Percentiles rank a stretch among this genome's conserved stretches.
phyloP scores from a whole-genome alignment of 2,113 vertebrate genomes.

The Phoxinus phoxinus region DNA sequence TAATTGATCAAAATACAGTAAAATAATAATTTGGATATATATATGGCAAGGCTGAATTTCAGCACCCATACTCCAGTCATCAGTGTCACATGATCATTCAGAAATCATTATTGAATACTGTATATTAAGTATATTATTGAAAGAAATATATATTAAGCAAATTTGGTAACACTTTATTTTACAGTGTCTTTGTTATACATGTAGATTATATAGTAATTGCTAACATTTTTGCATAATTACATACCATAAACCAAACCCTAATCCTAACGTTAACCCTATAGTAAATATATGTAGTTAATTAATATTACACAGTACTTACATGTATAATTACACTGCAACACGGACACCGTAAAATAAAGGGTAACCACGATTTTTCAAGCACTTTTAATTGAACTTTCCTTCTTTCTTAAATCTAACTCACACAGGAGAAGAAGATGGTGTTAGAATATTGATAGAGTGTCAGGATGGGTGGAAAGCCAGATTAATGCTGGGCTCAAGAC shows the following conservation, averaged over 20 bases:
- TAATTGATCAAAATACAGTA: conserved; percentile 8
- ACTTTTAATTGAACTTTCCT: neutral
- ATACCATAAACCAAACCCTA: too few relatives aligned
- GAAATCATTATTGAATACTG: neutral
- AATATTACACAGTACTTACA: too few relatives aligned
- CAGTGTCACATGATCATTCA: neutral
- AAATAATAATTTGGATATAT: neutral
- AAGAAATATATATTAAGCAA: neutral
- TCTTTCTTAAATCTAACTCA: conserved; percentile 12
- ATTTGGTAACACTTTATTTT: too few relatives aligned
- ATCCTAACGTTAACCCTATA: too few relatives aligned
- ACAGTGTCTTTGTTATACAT: too few relatives aligned
- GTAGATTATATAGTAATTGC: too few relatives aligned
- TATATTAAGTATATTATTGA: neutral
- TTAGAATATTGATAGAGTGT: conserved; percentile 46
- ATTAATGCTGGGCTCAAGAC: conserved; percentile 51
- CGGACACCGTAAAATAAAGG: too few relatives aligned
- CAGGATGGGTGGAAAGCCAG: conserved; percentile 33
- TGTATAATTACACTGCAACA: too few relatives aligned
- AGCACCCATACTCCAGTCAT: neutral
- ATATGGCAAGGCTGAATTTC: neutral
- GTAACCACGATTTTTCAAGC: neutral
- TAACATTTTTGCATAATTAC: too few relatives aligned
- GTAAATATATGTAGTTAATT: too few relatives aligned
- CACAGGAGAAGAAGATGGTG: conserved; percentile 36